Evolutionary conservation across 2,797 vertebrate species (phyloP).

Genomic region (Acanthornis magna): DNA sequence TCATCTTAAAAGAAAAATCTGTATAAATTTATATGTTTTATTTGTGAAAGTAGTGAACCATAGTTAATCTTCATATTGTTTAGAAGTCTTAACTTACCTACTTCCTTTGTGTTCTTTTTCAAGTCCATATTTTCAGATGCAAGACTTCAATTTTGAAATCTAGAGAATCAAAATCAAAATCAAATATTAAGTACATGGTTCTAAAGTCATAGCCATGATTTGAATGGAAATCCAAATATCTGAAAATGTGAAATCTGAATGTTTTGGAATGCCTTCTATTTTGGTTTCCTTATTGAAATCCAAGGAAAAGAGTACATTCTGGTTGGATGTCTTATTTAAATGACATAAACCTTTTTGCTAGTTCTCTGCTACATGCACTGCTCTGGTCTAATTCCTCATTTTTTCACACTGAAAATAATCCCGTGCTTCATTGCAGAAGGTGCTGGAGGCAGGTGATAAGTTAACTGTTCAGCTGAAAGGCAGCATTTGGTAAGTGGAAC

Average conservation of each 20-base stretch:
- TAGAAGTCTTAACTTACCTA: background rate
- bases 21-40: background rate
- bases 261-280: background rate
- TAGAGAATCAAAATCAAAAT: background rate
- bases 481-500: background rate
- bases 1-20: background rate
- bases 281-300: background rate
- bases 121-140: background rate
- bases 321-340: background rate
- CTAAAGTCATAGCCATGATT: background rate
- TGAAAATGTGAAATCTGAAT: background rate
- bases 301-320: background rate
- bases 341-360: background rate
- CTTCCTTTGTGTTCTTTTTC: background rate
- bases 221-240: background rate
- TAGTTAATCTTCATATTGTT: background rate
- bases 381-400: background rate
- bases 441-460: background rate
- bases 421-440: background rate
- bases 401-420: background rate
- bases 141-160: background rate
- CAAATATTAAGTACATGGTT: background rate
- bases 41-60: background rate
- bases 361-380: background rate
- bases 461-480: background rate